Conservation (phyloP, 1,140 invertebrate species). For the Rhyacophila brunnea region DNA sequence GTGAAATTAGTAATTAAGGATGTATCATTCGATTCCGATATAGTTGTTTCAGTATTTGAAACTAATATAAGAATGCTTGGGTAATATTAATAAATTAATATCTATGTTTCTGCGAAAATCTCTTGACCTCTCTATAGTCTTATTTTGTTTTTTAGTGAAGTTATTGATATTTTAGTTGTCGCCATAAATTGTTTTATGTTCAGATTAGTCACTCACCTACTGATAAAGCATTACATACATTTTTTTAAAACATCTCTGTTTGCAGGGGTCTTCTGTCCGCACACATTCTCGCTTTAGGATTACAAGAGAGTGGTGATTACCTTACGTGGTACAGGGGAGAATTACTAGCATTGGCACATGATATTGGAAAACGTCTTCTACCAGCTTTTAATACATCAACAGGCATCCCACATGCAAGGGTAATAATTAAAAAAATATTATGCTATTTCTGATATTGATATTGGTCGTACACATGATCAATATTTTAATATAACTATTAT, state of each 20-base stretch:
- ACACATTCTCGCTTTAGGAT: slow-evolving; percentile 84
- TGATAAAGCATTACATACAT: too few relatives aligned
- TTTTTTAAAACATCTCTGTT: too few relatives aligned
- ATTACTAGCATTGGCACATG: slow-evolving; percentile 85
- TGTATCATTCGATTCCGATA: slow-evolving; percentile 90
- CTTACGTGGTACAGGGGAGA: slow-evolving; percentile 92
- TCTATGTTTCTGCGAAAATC: too few relatives aligned
- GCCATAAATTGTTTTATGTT: neutral
- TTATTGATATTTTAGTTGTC: neutral
- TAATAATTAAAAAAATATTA: too few relatives aligned
- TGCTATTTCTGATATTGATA: too few relatives aligned
- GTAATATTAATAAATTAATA: too few relatives aligned
- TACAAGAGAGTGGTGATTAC: slow-evolving; percentile 72
- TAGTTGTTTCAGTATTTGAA: slow-evolving; percentile 97
- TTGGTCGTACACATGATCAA: too few relatives aligned
- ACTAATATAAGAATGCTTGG: slow-evolving; percentile 96
- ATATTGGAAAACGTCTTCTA: slow-evolving; percentile 86
- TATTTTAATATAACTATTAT: too few relatives aligned
- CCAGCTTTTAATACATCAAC: slow-evolving; percentile 98
- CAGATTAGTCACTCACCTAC: neutral
- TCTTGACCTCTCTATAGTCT: too few relatives aligned
- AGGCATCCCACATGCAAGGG: slow-evolving; percentile 93
- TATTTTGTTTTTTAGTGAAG: too few relatives aligned
- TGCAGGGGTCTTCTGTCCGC: slow-evolving; percentile 85
- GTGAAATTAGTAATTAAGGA: slow-evolving; percentile 82